Evolutionary conservation across 53 echinoderm and acorn worm species (phyloP).

Genomic region (Antedon mediterranea): DNA sequence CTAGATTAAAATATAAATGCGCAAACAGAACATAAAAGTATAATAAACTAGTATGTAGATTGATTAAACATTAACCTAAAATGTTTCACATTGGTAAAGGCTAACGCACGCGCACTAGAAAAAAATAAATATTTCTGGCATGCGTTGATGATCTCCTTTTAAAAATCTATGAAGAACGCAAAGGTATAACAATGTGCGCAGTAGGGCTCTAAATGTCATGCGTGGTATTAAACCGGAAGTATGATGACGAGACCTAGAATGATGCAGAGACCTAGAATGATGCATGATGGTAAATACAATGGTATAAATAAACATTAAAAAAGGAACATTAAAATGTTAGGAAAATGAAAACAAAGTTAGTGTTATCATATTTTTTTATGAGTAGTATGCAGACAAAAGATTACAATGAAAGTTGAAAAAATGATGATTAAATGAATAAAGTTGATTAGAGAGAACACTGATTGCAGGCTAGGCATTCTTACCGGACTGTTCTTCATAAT

Average conservation of each 20-base stretch:
- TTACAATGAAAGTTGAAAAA: neutral
- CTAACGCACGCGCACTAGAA: too few relatives aligned
- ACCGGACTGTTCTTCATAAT: neutral
- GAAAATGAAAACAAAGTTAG: neutral
- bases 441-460: neutral
- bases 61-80: too few relatives aligned
- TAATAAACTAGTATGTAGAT: too few relatives aligned
- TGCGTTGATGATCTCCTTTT: too few relatives aligned
- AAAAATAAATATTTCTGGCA: too few relatives aligned
- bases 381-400: neutral
- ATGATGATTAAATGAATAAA: neutral
- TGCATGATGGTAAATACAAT: neutral
- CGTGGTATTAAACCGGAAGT: neutral
- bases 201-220: too few relatives aligned
- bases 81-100: too few relatives aligned
- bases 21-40: neutral
- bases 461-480: neutral
- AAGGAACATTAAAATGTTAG: neutral
- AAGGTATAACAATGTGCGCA: too few relatives aligned
- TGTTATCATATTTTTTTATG: neutral
- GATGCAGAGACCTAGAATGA: neutral
- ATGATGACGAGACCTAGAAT: neutral
- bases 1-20: neutral
- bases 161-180: too few relatives aligned
- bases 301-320: neutral